Conservation (phyloP, 2,888 invertebrate genomes). For the Morinoia aosen region DNA sequence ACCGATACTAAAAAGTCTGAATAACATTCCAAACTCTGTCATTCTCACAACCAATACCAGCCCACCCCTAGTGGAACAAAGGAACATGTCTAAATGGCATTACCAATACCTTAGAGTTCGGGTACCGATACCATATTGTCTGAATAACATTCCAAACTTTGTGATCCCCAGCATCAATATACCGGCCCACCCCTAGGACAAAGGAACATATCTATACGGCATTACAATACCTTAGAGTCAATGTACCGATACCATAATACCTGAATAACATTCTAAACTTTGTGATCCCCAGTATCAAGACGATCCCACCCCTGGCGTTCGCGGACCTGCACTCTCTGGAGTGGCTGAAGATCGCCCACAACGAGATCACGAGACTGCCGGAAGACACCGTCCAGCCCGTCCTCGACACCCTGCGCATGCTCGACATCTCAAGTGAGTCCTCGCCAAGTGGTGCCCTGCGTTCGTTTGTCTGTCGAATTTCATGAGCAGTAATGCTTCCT, state of each 20-base stretch:
- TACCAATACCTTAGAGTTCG: no score
- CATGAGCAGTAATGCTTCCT: conserved; percentile 40
- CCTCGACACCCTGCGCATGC: conserved; percentile 86
- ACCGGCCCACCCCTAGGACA: no score
- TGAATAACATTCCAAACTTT: background rate
- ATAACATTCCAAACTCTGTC: no score
- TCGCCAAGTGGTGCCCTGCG: background rate
- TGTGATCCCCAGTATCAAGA: conserved; percentile 77
- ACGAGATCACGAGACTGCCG: conserved; percentile 85
- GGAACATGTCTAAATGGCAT: no score
- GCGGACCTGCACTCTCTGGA: conserved; percentile 91
- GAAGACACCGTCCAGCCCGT: conserved; percentile 92
- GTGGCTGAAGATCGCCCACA: conserved; percentile 88
- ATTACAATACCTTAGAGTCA: no score
- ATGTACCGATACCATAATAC: no score
- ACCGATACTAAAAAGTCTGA: no score
- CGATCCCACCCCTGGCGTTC: conserved; percentile 85
- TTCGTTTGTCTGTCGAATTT: conserved; percentile 45
- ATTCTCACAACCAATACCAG: no score
- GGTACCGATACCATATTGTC: no score
- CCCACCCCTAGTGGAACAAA: no score
- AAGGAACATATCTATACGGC: no score
- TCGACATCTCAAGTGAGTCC: conserved; percentile 89
- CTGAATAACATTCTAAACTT: background rate
- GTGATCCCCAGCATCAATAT: conserved; percentile 77